Percentiles rank a stretch among this genome's conserved stretches.
Evolutionary conservation across 2,888 invertebrate species (phyloP).

Genomic region (Exocentrus adspersus): DNA sequence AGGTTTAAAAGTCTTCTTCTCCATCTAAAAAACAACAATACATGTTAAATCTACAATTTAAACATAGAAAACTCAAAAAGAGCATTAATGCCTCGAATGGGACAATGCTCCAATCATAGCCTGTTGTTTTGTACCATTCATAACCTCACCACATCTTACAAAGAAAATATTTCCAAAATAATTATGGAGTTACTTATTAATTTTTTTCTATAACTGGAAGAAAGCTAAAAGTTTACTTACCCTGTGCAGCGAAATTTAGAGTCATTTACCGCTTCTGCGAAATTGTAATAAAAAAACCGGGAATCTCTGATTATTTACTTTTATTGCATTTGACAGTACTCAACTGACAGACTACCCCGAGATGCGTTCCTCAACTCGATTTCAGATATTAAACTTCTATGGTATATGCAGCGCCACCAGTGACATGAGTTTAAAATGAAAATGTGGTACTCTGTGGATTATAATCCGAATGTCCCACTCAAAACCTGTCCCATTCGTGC

Average conservation of each 20-base stretch:
- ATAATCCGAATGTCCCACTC: not conserved
- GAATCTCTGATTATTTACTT: not conserved
- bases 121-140: not conserved
- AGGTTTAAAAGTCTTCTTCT: not conserved
- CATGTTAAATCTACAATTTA: not conserved
- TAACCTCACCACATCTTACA: too few relatives aligned
- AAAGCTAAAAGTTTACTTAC: not conserved
- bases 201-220: not conserved
- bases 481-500: slow-evolving; percentile 3
- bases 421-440: not conserved
- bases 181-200: not conserved
- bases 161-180: not conserved
- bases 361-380: not conserved
- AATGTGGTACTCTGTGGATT: not conserved
- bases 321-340: not conserved
- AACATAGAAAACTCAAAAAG: too few relatives aligned
- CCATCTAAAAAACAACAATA: not conserved
- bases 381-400: too few relatives aligned
- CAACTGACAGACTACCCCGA: not conserved
- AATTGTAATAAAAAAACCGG: not conserved
- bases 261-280: not conserved
- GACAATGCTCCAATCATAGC: too few relatives aligned
- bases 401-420: too few relatives aligned
- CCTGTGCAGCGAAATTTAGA: too few relatives aligned
- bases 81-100: too few relatives aligned